A percentile compares a stretch with the other conserved stretches of the same genome.
phyloP scores from a whole-genome alignment of 2,113 vertebrate species.

The Scomber scombrus region DNA sequence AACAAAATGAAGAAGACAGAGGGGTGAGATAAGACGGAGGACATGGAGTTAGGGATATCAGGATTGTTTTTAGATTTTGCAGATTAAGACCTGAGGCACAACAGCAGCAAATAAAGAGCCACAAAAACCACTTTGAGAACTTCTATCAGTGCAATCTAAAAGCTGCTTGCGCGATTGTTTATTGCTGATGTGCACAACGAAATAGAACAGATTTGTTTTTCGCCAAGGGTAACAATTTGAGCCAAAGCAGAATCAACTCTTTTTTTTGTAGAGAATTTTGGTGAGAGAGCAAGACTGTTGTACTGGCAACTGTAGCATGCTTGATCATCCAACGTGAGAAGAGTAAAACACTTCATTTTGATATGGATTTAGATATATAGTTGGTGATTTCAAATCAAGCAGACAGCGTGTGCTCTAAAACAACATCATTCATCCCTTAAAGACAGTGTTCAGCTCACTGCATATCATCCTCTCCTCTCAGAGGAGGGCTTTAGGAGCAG shows the following conservation, averaged over 20 bases:
- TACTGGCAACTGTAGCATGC: too few relatives aligned
- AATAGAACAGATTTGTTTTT: constrained; percentile 22
- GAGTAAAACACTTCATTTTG: not conserved
- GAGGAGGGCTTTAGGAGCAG: constrained; percentile 28
- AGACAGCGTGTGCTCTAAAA: not conserved
- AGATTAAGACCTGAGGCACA: constrained; percentile 41
- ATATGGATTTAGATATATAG: not conserved
- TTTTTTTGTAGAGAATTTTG: constrained; percentile 10
- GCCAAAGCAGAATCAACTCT: not conserved
- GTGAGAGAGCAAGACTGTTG: not conserved
- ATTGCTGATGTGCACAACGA: not conserved
- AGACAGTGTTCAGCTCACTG: constrained; percentile 6
- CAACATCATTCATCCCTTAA: constrained; percentile 13
- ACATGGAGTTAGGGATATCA: constrained; percentile 3
- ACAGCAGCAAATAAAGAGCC: constrained; percentile 20
- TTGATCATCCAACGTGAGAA: too few relatives aligned
- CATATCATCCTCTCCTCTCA: constrained; percentile 5
- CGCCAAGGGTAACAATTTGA: constrained; percentile 18
- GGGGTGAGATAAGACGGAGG: constrained; percentile 30
- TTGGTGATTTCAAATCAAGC: constrained; percentile 17
- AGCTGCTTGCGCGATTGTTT: constrained; percentile 20
- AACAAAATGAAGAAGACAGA: constrained; percentile 19
- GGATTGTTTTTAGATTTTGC: constrained; percentile 51
- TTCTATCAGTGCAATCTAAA: constrained; percentile 38
- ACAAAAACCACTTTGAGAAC: constrained; percentile 22